These are phyloP conservation scores for Xestia ashworthii DNA, from an alignment of 2,888 invertebrate species.

Conservation along the genomic window DNA sequence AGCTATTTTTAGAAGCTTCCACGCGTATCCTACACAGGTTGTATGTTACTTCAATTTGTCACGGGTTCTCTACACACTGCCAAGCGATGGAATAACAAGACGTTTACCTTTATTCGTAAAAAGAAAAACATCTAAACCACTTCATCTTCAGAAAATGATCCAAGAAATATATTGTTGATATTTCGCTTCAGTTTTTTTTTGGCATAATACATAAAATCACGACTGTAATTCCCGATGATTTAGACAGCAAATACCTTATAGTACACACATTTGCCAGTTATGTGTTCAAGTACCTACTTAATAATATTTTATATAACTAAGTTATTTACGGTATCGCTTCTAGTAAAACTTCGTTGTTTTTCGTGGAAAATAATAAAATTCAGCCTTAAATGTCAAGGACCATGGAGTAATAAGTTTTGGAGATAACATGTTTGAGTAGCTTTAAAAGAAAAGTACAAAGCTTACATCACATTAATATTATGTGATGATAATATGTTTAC, in stretches of 20 bases:
- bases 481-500: background rate
- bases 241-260: background rate
- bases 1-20: conserved; percentile 45
- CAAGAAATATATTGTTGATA: background rate
- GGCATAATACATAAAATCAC: background rate
- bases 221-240: background rate
- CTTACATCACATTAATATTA: background rate
- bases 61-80: background rate
- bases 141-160: background rate
- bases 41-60: conserved; percentile 10
- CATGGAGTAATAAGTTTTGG: background rate
- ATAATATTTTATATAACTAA: background rate
- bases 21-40: conserved; percentile 4
- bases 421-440: conserved; percentile 11
- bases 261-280: background rate
- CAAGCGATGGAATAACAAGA: conserved; percentile 2
- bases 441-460: conserved; percentile 1
- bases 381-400: conserved; percentile 45
- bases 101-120: conserved; percentile 4
- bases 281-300: background rate
- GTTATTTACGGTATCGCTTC: conserved; percentile 19
- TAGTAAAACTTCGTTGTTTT: conserved; percentile 16
- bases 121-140: background rate
- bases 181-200: background rate
- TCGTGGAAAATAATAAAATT: conserved; percentile 31